Percentiles rank a stretch among this genome's conserved stretches.
Evolutionary conservation across 64 coral and sea anemone genomes (phyloP).

Genomic region (Porites australiensis): DNA sequence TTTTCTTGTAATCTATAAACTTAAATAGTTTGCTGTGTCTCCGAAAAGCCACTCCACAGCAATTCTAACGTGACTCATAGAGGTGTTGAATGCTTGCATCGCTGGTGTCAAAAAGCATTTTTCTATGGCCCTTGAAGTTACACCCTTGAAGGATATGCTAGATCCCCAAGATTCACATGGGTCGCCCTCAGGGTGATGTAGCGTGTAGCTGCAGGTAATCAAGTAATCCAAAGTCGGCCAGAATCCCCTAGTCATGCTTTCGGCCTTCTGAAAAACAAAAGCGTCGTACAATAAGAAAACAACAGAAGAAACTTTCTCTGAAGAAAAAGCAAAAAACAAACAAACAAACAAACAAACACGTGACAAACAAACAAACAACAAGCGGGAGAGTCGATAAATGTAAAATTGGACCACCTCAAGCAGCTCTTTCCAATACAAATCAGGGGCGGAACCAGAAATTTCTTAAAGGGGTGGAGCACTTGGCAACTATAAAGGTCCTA

Average conservation of each 20-base stretch:
- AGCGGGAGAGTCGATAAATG: too few species aligned
- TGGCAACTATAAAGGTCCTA: too few species aligned
- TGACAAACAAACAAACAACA: too few species aligned
- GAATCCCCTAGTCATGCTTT: slow-evolving; percentile 7
- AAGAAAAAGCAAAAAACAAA: neutral
- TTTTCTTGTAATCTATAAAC: slow-evolving; percentile 27
- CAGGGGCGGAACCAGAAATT: too few species aligned
- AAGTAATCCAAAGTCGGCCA: neutral
- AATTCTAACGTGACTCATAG: slow-evolving; percentile 10
- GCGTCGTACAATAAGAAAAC: neutral
- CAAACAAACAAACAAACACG: neutral
- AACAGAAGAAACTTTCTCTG: neutral
- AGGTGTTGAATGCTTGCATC: slow-evolving; percentile 21
- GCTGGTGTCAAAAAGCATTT: slow-evolving; percentile 3
- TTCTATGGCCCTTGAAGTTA: slow-evolving; percentile 1
- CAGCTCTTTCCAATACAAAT: too few species aligned
- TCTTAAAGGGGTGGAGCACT: too few species aligned
- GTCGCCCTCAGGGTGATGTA: neutral
- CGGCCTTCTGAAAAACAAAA: slow-evolving; percentile 6
- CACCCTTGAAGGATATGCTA: slow-evolving; percentile 2
- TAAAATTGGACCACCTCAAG: too few species aligned
- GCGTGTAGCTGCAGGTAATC: neutral
- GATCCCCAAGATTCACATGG: neutral
- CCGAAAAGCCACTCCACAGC: slow-evolving; percentile 17
- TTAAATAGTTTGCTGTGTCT: neutral